These are phyloP conservation scores for Euspilapteryx auroguttella DNA, from an alignment of 2,888 invertebrate genomes.

Conservation along the genomic window DNA sequence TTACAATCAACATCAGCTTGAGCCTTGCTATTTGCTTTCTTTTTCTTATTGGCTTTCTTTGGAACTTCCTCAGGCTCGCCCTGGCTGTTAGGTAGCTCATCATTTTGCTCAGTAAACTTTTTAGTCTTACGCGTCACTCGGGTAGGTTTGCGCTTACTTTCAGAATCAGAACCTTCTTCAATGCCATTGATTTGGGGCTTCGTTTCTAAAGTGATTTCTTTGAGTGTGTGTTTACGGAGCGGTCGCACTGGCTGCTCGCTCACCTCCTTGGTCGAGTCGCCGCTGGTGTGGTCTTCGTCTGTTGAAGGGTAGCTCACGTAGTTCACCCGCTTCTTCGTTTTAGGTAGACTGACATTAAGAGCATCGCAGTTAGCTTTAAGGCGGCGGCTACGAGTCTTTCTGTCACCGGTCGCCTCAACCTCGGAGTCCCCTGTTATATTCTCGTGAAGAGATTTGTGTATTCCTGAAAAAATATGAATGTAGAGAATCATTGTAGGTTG, in stretches of 20 bases:
- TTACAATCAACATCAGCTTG: conserved; percentile 4
- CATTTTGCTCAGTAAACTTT: conserved; percentile 12
- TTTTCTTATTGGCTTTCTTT: conserved; percentile 7
- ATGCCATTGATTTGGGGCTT: not conserved
- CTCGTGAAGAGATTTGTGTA: conserved; percentile 23
- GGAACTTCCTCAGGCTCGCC: conserved; percentile 1
- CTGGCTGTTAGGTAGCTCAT: not conserved
- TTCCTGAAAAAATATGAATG: conserved; percentile 24
- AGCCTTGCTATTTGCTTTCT: conserved; percentile 7
- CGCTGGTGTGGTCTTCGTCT: not conserved
- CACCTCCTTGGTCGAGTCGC: conserved; percentile 8
- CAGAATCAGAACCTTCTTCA: conserved; percentile 11
- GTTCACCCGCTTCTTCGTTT: conserved; percentile 26
- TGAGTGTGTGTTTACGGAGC: conserved; percentile 19
- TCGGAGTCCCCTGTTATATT: conserved; percentile 11
- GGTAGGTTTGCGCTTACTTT: too few relatives aligned
- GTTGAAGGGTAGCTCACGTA: conserved; percentile 29
- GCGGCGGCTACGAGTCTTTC: conserved; percentile 25
- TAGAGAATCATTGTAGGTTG: too few relatives aligned
- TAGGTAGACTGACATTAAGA: conserved; percentile 10
- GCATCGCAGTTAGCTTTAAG: conserved; percentile 19
- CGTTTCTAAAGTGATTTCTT: conserved; percentile 17
- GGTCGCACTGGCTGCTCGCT: conserved; percentile 11
- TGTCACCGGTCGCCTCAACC: conserved; percentile 15
- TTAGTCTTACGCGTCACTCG: conserved; percentile 22